These are phyloP conservation scores for Gasteruption jaculator DNA, from an alignment of 2,888 invertebrate genomes.

Conservation along the genomic window DNA sequence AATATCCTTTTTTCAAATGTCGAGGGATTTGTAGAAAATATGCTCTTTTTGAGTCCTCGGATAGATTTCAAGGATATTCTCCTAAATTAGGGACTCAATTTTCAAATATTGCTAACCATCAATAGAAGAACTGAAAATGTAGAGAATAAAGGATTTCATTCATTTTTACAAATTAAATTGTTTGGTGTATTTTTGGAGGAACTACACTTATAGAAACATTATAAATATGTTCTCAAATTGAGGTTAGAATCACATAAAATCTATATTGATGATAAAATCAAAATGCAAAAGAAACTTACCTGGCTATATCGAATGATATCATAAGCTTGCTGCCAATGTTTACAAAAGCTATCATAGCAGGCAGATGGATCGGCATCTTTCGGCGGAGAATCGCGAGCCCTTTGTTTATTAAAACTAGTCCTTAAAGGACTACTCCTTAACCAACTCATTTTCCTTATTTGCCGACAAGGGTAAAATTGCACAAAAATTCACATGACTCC, in stretches of 20 bases:
- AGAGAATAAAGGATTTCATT: too few relatives aligned
- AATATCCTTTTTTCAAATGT: too few relatives aligned
- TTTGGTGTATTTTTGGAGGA: neutral
- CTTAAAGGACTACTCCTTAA: conserved; percentile 62
- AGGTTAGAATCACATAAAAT: conserved; percentile 1
- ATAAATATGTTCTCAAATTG: neutral
- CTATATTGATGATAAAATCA: conserved; percentile 9
- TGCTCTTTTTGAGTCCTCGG: too few relatives aligned
- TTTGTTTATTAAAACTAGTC: conserved; percentile 57
- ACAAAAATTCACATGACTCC: too few relatives aligned
- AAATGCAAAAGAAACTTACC: conserved; percentile 51
- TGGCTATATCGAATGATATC: conserved; percentile 76
- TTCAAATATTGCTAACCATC: too few relatives aligned
- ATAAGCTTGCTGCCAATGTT: conserved; percentile 89
- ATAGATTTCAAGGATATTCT: too few relatives aligned
- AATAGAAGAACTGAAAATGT: too few relatives aligned
- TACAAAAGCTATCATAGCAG: conserved; percentile 88
- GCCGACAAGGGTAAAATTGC: too few relatives aligned
- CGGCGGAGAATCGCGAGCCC: conserved; percentile 64
- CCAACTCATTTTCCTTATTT: conserved; percentile 62
- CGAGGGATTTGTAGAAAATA: too few relatives aligned
- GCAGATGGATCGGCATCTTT: conserved; percentile 80
- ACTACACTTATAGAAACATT: conserved; percentile 16
- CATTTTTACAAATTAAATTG: neutral
- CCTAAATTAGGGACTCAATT: too few relatives aligned